A percentile compares a stretch with the other conserved stretches of the same genome.
Evolutionary conservation across 2,113 vertebrate genomes (phyloP).

Genomic region (Myocastor coypus): DNA sequence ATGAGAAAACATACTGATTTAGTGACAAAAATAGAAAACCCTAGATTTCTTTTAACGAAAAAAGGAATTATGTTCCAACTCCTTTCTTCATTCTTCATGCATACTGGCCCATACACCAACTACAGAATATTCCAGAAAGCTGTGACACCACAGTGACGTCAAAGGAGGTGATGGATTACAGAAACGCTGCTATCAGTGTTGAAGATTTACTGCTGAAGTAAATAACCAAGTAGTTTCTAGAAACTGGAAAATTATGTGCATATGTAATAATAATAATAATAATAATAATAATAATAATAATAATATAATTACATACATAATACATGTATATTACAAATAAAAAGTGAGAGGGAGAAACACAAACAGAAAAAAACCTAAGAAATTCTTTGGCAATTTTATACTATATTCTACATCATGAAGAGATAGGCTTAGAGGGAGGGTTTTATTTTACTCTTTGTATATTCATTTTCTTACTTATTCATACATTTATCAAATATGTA

Average conservation of each 20-base stretch:
- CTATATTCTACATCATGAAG: background rate
- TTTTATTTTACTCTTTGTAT: background rate
- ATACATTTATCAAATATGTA: background rate
- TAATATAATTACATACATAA: background rate
- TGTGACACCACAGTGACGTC: background rate
- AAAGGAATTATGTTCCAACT: background rate
- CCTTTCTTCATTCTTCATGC: background rate
- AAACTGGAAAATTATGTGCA: background rate
- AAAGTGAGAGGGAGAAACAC: background rate
- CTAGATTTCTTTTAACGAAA: background rate
- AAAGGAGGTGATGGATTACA: background rate
- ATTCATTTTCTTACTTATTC: background rate
- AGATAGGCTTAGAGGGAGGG: background rate
- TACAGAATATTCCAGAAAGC: slow-evolving; percentile 20
- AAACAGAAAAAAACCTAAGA: background rate
- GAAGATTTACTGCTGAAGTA: background rate
- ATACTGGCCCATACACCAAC: background rate
- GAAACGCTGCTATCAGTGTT: background rate
- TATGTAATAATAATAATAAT: background rate
- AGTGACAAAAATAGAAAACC: background rate
- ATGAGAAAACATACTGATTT: background rate
- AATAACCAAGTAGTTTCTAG: background rate
- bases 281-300: no score
- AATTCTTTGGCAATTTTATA: background rate
- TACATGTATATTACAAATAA: no score